Percentiles rank a stretch among this genome's conserved stretches.
phyloP scores from a whole-genome alignment of 2,113 vertebrate genomes.

The Sorex fumeus region DNA sequence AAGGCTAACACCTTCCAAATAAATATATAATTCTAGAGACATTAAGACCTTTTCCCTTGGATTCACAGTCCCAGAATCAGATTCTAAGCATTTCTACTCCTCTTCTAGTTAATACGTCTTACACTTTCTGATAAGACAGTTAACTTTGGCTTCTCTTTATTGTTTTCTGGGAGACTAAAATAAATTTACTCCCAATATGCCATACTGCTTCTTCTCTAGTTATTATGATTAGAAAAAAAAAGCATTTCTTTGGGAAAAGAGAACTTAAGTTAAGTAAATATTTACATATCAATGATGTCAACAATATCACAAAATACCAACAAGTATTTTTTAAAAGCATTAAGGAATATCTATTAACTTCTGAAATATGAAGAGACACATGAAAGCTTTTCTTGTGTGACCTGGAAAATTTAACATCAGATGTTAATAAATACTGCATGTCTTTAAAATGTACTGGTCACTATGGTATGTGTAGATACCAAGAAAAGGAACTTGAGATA shows the following conservation, averaged over 20 bases:
- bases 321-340: slow-evolving; percentile 8
- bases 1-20: no score
- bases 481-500: not conserved
- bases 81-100: not conserved
- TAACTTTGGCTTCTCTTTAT: not conserved
- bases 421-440: not conserved
- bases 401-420: not conserved
- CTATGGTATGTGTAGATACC: not conserved
- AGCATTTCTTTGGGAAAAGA: not conserved
- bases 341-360: not conserved
- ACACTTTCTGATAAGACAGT: not conserved
- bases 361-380: not conserved
- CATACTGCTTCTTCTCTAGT: slow-evolving; percentile 31
- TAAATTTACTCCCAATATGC: not conserved
- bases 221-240: not conserved
- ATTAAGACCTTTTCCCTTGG: not conserved
- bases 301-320: not conserved
- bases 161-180: not conserved
- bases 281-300: not conserved
- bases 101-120: not conserved
- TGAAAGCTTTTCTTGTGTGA: not conserved
- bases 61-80: not conserved
- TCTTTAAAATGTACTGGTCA: not conserved
- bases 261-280: not conserved
- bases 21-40: not conserved